These are phyloP conservation scores for Sebastes cheni DNA, from an alignment of 2,797 vertebrate species.

Conservation along the genomic window DNA sequence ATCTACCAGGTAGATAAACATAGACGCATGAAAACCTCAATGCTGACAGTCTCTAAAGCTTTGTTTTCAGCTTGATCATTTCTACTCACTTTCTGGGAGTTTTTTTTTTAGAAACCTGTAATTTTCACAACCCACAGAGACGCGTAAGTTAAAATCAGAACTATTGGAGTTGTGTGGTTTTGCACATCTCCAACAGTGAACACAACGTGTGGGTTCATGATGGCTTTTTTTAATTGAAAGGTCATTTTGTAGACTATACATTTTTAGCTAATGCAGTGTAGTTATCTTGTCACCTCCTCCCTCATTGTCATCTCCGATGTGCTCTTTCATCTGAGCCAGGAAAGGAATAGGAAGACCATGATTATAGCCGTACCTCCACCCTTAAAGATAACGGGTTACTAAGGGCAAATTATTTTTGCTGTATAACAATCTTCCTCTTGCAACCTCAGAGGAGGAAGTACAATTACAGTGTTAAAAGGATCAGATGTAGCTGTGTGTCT, in stretches of 20 bases:
- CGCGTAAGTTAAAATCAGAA: neutral
- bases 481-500: slow-evolving; percentile 12
- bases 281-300: slow-evolving; percentile 6
- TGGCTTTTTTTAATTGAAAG: slow-evolving; percentile 36
- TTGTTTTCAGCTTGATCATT: neutral
- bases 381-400: slow-evolving; percentile 8
- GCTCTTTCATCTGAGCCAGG: slow-evolving; percentile 4
- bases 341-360: neutral
- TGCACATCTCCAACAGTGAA: neutral
- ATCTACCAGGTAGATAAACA: neutral
- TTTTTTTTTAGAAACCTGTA: neutral
- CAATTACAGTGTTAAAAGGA: slow-evolving; percentile 14
- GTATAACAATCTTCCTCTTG: neutral
- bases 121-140: neutral
- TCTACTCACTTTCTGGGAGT: neutral
- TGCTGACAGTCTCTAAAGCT: neutral
- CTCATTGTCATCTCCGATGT: neutral
- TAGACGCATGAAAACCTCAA: neutral
- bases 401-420: slow-evolving; percentile 1
- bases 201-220: neutral
- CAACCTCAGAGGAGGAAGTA: slow-evolving; percentile 25
- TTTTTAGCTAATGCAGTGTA: neutral
- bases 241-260: slow-evolving; percentile 18
- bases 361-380: slow-evolving; percentile 8
- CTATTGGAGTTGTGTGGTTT: neutral